Evolutionary conservation across 2,113 vertebrate genomes (phyloP).

Genomic region (Eptatretus burgeri): DNA sequence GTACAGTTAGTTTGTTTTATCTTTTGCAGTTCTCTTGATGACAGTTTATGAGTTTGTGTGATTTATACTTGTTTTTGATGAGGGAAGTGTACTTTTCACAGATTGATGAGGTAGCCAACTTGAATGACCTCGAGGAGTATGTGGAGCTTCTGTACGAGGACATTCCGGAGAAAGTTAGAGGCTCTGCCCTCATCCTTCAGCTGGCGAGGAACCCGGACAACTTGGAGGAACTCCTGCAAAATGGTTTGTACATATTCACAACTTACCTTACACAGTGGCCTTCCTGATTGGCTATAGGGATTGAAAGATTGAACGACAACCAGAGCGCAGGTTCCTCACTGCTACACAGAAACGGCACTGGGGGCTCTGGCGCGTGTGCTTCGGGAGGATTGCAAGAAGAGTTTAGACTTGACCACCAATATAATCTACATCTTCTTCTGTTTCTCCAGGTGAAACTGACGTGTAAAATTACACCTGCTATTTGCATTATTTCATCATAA

Average conservation of each 20-base stretch:
- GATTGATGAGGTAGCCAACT: slow-evolving; percentile 62
- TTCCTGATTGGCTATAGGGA: too few relatives aligned
- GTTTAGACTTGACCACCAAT: slow-evolving; percentile 59
- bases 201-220: slow-evolving; percentile 63
- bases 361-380: slow-evolving; percentile 52
- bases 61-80: slow-evolving; percentile 3
- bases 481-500: too few relatives aligned
- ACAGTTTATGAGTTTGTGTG: neutral
- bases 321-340: neutral
- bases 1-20: neutral
- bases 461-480: too few relatives aligned
- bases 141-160: slow-evolving; percentile 71
- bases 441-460: slow-evolving; percentile 39
- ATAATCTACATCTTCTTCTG: slow-evolving; percentile 76
- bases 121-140: slow-evolving; percentile 54
- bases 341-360: slow-evolving; percentile 32
- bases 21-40: neutral
- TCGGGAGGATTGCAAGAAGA: slow-evolving; percentile 75
- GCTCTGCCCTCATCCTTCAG: slow-evolving; percentile 52
- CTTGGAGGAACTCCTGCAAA: slow-evolving; percentile 48
- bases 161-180: slow-evolving; percentile 49
- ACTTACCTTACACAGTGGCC: too few relatives aligned
- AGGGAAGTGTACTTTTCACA: slow-evolving; percentile 11
- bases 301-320: too few relatives aligned
- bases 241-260: slow-evolving; percentile 20